Conservation (phyloP, 2,888 invertebrate genomes). For the Trachelus troglodyta region DNA sequence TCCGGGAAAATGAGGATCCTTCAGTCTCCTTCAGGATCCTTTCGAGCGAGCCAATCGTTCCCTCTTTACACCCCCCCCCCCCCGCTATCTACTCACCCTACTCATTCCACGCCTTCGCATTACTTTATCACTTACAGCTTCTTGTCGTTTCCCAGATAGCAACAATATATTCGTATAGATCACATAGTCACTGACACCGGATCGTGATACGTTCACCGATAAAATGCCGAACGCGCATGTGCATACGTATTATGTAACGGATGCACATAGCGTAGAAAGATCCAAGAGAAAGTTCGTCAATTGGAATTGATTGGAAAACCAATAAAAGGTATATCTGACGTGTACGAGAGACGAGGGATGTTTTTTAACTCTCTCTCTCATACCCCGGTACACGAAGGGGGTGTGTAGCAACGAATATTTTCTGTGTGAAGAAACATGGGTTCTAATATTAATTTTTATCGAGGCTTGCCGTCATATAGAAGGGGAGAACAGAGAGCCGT, state of each 20-base stretch:
- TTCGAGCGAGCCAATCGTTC: not conserved
- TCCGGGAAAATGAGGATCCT: not conserved
- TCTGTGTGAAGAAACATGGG: conserved; percentile 61
- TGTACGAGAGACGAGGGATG: not conserved
- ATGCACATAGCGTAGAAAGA: not conserved
- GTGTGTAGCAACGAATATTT: conserved; percentile 51
- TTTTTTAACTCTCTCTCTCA: not conserved
- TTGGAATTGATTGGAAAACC: conserved; percentile 1
- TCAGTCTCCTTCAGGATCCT: not conserved
- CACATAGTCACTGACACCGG: not conserved
- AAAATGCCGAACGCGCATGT: not conserved
- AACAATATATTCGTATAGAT: not conserved
- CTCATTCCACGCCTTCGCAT: not conserved
- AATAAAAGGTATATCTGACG: not conserved
- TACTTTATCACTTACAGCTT: not conserved
- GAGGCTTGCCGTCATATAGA: conserved; percentile 32
- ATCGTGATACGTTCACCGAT: not conserved
- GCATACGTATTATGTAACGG: not conserved
- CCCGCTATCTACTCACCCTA: not conserved
- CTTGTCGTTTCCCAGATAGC: not conserved
- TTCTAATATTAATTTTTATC: conserved; percentile 64
- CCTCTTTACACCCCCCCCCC: not conserved
- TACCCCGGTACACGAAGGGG: conserved; percentile 34
- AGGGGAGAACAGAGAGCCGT: conserved; percentile 38
- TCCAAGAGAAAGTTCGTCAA: not conserved